Evolutionary conservation across 2,113 vertebrate genomes (phyloP).

Genomic region (Archilochus colubris): DNA sequence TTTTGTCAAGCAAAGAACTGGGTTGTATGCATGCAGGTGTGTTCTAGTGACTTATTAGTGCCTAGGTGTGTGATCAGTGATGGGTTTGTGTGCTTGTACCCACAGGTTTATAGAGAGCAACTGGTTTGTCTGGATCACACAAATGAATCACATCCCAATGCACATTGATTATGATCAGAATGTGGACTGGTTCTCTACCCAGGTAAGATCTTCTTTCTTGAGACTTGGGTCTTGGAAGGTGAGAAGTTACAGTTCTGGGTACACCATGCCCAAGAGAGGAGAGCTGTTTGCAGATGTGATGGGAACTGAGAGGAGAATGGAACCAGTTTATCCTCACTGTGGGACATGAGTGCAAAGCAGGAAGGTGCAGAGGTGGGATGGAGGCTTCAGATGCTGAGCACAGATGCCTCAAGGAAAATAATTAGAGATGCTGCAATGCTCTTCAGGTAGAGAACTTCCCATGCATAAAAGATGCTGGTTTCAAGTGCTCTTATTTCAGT

Average conservation of each 20-base stretch:
- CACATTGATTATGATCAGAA: conserved; percentile 82
- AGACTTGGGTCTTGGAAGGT: background rate
- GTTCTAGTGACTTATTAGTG: background rate
- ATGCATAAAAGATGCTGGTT: too few relatives aligned
- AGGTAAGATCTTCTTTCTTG: conserved; percentile 67
- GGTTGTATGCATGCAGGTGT: background rate
- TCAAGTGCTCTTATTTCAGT: background rate
- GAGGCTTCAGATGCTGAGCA: background rate
- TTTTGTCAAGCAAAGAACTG: background rate
- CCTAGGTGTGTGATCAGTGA: background rate
- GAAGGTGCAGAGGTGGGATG: background rate
- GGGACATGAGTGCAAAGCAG: background rate
- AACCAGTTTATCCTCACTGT: background rate
- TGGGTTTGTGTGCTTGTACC: background rate
- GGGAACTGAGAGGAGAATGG: background rate
- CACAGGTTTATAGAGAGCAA: conserved; percentile 78
- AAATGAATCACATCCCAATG: conserved; percentile 79
- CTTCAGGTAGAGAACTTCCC: background rate
- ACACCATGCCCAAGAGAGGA: background rate
- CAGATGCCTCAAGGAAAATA: background rate
- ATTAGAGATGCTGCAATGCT: background rate
- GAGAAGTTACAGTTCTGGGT: background rate
- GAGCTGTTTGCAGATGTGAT: background rate
- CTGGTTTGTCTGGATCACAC: conserved; percentile 83
- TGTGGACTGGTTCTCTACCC: conserved; percentile 82